Evolutionary conservation across 2,888 invertebrate genomes (phyloP).

Genomic region (Blastobasis lacticolella): DNA sequence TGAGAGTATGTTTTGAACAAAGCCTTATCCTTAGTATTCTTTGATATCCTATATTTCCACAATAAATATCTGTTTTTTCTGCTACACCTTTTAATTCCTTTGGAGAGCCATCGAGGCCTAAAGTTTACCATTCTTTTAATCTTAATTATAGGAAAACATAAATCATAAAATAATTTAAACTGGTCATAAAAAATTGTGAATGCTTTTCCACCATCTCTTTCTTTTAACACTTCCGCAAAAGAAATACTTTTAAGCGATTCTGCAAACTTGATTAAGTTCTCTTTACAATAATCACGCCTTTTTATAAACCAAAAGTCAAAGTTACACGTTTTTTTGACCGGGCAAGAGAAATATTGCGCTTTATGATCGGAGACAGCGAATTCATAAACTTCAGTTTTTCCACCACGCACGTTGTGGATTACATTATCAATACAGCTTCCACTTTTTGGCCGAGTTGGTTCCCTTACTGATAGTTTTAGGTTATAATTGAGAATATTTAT

Average conservation of each 20-base stretch:
- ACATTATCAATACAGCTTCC: neutral
- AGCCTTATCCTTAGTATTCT: neutral
- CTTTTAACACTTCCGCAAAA: neutral
- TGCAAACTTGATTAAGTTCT: neutral
- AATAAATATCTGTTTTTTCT: neutral
- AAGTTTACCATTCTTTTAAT: neutral
- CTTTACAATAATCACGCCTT: neutral
- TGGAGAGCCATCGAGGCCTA: neutral
- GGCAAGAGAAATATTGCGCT: neutral
- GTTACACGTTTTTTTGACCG: neutral
- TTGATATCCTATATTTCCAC: neutral
- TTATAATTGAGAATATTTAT: no score
- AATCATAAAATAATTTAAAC: neutral
- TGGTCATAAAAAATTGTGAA: neutral
- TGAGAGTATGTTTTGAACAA: neutral
- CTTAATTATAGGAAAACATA: neutral
- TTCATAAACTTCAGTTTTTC: neutral
- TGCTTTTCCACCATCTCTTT: neutral
- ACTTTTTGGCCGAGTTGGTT: no score
- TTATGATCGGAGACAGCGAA: neutral
- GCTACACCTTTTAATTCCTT: neutral
- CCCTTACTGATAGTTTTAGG: no score
- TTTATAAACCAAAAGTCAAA: neutral
- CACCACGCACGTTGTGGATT: neutral
- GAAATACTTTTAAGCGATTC: neutral